phyloP scores from a whole-genome alignment of 2,888 invertebrate genomes.

The Dysmachus trigonus region DNA sequence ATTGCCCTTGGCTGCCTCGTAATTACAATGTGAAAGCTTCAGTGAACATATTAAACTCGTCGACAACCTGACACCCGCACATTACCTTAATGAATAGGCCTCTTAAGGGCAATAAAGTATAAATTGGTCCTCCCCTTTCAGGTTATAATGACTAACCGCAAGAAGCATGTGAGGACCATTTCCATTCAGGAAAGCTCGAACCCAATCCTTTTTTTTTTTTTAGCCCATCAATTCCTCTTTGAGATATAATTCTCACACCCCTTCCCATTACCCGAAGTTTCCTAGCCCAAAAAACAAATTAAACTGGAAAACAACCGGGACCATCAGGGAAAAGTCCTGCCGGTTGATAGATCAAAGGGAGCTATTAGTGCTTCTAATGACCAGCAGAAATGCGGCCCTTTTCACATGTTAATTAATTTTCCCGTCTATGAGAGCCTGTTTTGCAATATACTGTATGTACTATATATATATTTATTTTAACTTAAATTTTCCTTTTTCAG shows the following conservation, averaged over 20 bases:
- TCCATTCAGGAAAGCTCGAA: not conserved
- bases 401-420: conserved; percentile 10
- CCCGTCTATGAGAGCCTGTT: not conserved
- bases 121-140: not conserved
- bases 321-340: not conserved
- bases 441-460: not conserved
- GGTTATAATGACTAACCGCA: not conserved
- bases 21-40: not conserved
- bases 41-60: not conserved
- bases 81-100: not conserved
- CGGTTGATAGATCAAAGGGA: conserved; percentile 11
- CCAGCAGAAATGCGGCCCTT: not conserved
- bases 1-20: not conserved
- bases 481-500: conserved; percentile 60
- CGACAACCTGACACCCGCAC: not conserved
- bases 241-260: not conserved
- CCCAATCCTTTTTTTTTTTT: not conserved
- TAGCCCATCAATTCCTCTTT: not conserved
- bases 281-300: not conserved
- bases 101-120: not conserved
- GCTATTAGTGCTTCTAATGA: not conserved
- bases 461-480: not conserved
- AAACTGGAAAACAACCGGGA: not conserved
- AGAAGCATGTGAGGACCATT: not conserved
- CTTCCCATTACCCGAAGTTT: not conserved